Base-by-base conservation (phyloP, 2,797 vertebrate species). In the Anas georgica region DNA sequence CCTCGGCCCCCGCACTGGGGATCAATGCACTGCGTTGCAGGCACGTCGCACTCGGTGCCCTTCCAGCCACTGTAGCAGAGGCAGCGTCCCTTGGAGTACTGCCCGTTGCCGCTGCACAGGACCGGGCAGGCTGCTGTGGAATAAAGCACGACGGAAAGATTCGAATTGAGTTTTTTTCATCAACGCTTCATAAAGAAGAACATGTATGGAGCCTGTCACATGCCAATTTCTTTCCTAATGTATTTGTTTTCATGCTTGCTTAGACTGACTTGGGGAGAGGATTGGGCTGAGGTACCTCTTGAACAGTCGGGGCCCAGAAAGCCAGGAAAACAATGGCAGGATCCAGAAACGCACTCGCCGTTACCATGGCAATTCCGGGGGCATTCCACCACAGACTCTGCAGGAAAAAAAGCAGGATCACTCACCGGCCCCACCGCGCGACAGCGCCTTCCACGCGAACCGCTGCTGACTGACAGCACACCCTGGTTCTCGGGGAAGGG, bases 41-140 rank as follows among this genome's bases (percentile, higher is more conserved):
- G 98, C 63, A 99, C 97, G 1, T 99, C 99, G 18, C 99, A 99
- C 96, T 99, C 99, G 0, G 98, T 99, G 89, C 99, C 99, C 97
- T 99, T 99, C 99, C 99, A 99, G 89, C 99, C 99, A 1, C 99
- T 99, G 98, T 99, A 99, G 92, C 99, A 99, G 77, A 99, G 98
- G 96, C 99, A 99, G 97, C 99, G 99, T 86, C 99, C 99, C 95
- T 99, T 98, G 96, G 98, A 99, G 98, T 99, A 99, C 93, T 99
- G 99, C 73, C 99, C 99, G 1, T 99, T 99, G 74, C 99, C 98
- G 48, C 99, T 99, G 93, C 99, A 99, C 95, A 99, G 96, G 92
- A 99, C 98, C 0, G 99, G 99, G 91, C 99, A 99, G 94, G 99
- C 98, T 35, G 99, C 99, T 99, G 98, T 78, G 77, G 94, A 97